Percentiles rank a stretch among this genome's conserved stretches.
These are phyloP conservation scores for Rhopalosiphum maidis DNA, from an alignment of 1,140 invertebrate species.

Conservation along the genomic window DNA sequence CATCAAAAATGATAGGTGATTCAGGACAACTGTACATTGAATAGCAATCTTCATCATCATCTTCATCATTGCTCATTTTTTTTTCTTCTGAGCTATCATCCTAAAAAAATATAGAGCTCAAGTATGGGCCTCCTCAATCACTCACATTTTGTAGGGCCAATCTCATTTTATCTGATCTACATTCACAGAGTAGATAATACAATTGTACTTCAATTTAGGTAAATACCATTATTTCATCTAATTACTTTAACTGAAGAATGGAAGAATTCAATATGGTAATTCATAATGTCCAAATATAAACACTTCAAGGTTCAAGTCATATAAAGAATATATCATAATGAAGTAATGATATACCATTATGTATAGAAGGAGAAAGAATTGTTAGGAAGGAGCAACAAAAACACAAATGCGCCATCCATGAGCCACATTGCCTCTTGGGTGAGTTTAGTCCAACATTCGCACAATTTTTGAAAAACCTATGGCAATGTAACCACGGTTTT, in stretches of 20 bases:
- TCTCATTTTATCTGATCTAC: neutral
- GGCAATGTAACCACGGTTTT: constrained; percentile 60
- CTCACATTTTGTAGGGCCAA: neutral
- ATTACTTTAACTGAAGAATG: neutral
- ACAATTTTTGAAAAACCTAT: constrained; percentile 55
- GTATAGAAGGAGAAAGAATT: constrained; percentile 3
- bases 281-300: neutral
- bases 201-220: neutral
- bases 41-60: constrained; percentile 61
- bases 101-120: constrained; percentile 48
- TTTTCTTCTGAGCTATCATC: constrained; percentile 53
- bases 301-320: neutral
- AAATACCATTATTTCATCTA: neutral
- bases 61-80: constrained; percentile 38
- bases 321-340: neutral
- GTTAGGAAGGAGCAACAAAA: constrained; percentile 54
- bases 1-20: constrained; percentile 58
- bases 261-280: neutral
- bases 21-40: constrained; percentile 63
- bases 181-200: neutral
- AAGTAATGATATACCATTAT: constrained; percentile 20
- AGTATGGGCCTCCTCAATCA: neutral
- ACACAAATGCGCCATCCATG: constrained; percentile 60
- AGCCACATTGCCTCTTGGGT: constrained; percentile 59
- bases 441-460: neutral